Base-by-base conservation (phyloP, 2,113 vertebrate species). In the Egretta garzetta region DNA sequence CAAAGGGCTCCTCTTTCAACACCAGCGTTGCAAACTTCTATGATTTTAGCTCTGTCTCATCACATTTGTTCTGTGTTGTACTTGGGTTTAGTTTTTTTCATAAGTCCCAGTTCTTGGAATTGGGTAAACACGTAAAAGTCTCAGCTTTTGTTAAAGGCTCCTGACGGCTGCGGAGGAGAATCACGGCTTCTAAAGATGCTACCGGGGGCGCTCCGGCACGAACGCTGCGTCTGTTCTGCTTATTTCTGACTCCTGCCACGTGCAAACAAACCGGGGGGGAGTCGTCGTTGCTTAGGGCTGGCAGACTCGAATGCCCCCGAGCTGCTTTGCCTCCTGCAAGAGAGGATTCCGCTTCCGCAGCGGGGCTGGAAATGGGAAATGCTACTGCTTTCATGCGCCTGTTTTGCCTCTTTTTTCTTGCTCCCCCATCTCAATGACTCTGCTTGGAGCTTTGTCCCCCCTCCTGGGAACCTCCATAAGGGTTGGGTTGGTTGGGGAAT, bases 1-100 rank as follows among this genome's bases (percentile, higher is more conserved):
- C 90, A 90, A 94, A 93, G 86, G 68, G 73, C 73, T 96, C 56
- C 73, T 88, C 93, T 94, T 93, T 90, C 90, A 96, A 84, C 95
- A 94, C 90, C 73, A 80, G 58, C 10, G 0, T 52, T 75, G 81
- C 6, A 0, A 92, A 33, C 89, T 75, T 71, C 45, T 43, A 21
- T 59, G 76, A 45, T 26, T 83, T 82, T 71, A 76, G 58, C 53
- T 94, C 86, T 75, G 92, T 58, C 86, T 94, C 81, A 87, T 87
- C 76, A 10, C 50, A 89, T 86, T 96, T 32, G 28, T 73, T 77
- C 84, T 68, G 47, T 3, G 24, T 60, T 80, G 83, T 45, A 14
- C 41, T 67, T 27, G 22, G 39, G 19, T 43, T 81, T 81, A 39
- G 10, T 6, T 49, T 26, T 28, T 59, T 56, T 64, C 30, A 26